These are phyloP conservation scores for Cinclus cinclus DNA, from an alignment of 2,113 vertebrate species.

Conservation along the genomic window DNA sequence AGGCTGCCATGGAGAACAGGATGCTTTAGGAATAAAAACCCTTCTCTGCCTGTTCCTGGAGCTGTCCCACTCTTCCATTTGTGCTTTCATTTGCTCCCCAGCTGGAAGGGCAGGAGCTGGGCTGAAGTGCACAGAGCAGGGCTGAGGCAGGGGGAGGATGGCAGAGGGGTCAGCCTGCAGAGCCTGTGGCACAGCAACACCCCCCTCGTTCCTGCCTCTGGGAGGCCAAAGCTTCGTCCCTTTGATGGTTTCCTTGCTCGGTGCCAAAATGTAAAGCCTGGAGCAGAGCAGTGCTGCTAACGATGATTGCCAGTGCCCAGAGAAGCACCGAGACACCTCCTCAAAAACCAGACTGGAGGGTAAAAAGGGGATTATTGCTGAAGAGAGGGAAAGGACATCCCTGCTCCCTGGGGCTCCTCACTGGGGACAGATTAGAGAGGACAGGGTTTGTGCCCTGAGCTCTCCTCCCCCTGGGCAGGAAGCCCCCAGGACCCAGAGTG, in stretches of 20 bases:
- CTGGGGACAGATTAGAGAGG: not conserved
- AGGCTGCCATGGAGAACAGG: rapidly evolving
- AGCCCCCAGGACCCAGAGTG: not conserved
- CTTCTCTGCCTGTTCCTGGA: not conserved
- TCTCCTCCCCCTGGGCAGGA: not conserved
- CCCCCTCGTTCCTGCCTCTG: not conserved
- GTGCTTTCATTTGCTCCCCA: not conserved
- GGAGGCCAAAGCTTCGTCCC: not conserved
- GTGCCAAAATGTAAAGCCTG: slow-evolving; percentile 43
- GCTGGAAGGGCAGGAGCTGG: not conserved
- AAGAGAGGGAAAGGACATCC: not conserved
- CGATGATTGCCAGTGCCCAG: slow-evolving; percentile 33
- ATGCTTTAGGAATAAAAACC: not conserved
- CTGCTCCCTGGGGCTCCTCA: not conserved
- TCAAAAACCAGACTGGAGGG: not conserved
- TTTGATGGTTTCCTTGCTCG: slow-evolving; percentile 36
- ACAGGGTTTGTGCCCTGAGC: not conserved
- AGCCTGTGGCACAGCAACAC: not conserved
- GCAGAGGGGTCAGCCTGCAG: not conserved
- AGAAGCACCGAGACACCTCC: slow-evolving; percentile 26
- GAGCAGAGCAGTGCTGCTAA: slow-evolving; percentile 44
- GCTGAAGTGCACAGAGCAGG: not conserved
- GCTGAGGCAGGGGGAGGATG: not conserved
- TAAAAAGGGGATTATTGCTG: not conserved
- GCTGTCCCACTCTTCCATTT: not conserved